Conservation (phyloP, 1,140 invertebrate genomes). For the Cyclina sinensis region DNA sequence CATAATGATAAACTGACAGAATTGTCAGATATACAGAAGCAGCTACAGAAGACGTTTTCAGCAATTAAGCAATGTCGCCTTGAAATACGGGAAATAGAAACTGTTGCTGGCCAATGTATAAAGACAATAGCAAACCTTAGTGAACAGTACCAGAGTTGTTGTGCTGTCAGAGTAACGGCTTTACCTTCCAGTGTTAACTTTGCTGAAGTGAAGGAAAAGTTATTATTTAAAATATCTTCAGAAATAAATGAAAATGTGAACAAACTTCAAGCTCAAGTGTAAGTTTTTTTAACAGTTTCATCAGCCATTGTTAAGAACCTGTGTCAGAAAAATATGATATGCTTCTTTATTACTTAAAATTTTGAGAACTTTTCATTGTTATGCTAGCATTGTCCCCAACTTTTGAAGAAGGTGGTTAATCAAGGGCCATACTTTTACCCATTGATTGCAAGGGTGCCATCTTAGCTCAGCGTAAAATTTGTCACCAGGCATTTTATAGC, state of each 20-base stretch:
- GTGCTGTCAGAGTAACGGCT: background rate
- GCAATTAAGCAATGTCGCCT: constrained; percentile 2
- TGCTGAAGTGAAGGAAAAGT: constrained; percentile 15
- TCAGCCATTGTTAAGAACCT: background rate
- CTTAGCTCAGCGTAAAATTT: too few relatives aligned
- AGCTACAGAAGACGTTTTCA: background rate
- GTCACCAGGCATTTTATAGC: too few relatives aligned
- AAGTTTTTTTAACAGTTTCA: background rate
- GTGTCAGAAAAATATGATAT: background rate
- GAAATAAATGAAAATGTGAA: constrained; percentile 29
- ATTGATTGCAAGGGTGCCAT: too few relatives aligned
- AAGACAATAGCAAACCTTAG: constrained; percentile 16
- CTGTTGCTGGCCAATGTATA: background rate
- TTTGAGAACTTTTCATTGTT: too few relatives aligned
- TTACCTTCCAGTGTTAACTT: background rate
- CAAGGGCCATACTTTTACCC: too few relatives aligned
- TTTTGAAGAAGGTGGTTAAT: too few relatives aligned
- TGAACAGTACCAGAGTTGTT: constrained; percentile 30
- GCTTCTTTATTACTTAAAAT: background rate
- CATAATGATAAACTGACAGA: background rate
- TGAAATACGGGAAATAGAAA: background rate
- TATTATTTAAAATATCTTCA: constrained; percentile 8
- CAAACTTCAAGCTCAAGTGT: background rate
- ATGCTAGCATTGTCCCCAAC: too few relatives aligned
- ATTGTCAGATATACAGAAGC: background rate